Base-by-base conservation (phyloP, 2,888 invertebrate species). In the Drosophila neutralis region DNA sequence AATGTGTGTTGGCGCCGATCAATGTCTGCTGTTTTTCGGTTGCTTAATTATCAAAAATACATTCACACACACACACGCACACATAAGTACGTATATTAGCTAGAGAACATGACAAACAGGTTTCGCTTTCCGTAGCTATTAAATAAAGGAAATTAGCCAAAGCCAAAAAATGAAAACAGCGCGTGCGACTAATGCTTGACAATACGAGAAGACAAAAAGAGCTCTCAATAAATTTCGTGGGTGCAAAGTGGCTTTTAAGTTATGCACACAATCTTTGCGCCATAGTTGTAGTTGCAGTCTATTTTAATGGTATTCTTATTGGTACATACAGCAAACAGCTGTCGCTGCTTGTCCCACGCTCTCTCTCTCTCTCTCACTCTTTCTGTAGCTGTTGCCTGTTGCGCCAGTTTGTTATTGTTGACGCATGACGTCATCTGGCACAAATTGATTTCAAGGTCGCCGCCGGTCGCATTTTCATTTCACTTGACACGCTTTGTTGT, bases 381-480 rank as follows among this genome's bases (percentile, higher is more conserved):
- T 18, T 27, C 27, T 10, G 11, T 24, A 2, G 57, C 31, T 40
- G 51, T 52, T 60, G 70, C 78, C 58, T 70, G 78, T 58, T 76
- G 72, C 60, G 78, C 64, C 56, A 66, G 69, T 61, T 82, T 69
- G 51, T 67, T 77, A 51, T 63, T 70, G 51, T 74, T 67, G 69
- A 54, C 38, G 69, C 70, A 65, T 89, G 85, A 86, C 85, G 90
- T 86, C 90, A 90, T 57, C 64, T 67, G 76, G 60, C 87, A 90
- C 81, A 83, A 88, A 88, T 90, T 83, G 54, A 69, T 78, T 80
- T 88, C 89, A 86, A 86, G 85, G 85, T 86, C 83, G 78, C 54
- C 64, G 78, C 57, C 67, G 62, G 76, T 78, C 85, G 83, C 86
- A 77, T 86, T 86, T 86, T 87, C 89, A 87, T 86, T 86, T 90